phyloP scores from a whole-genome alignment of 2,113 vertebrate species.

The Uria aalge region DNA sequence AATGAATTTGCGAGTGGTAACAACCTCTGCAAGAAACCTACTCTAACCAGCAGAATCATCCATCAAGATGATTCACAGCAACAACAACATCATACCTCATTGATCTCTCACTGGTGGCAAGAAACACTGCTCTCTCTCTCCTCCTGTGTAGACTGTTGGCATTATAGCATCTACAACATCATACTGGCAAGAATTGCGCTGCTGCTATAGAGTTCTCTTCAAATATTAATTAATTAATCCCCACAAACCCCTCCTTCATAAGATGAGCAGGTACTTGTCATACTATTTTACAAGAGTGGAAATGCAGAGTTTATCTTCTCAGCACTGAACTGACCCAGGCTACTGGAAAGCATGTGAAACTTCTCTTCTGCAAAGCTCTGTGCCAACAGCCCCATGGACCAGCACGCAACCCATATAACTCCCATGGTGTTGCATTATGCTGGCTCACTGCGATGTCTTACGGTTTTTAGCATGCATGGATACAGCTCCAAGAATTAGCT shows the following conservation, averaged over 20 bases:
- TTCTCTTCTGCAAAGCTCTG: background rate
- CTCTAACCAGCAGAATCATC: background rate
- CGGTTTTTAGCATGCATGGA: background rate
- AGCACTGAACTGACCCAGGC: background rate
- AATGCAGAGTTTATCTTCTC: background rate
- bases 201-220: background rate
- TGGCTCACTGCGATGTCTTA: background rate
- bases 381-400: background rate
- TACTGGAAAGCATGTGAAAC: background rate
- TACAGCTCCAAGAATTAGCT: constrained; percentile 9
- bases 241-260: background rate
- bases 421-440: background rate
- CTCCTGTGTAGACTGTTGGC: background rate
- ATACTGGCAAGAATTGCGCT: background rate
- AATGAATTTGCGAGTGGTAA: background rate
- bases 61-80: background rate
- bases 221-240: background rate
- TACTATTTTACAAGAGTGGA: background rate
- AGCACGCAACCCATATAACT: background rate
- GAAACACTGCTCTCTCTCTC: background rate
- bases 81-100: background rate
- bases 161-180: background rate
- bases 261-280: background rate
- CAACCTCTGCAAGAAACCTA: background rate
- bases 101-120: background rate